Base-by-base conservation (phyloP, 2,113 vertebrate genomes). In the Toxostoma redivivum region DNA sequence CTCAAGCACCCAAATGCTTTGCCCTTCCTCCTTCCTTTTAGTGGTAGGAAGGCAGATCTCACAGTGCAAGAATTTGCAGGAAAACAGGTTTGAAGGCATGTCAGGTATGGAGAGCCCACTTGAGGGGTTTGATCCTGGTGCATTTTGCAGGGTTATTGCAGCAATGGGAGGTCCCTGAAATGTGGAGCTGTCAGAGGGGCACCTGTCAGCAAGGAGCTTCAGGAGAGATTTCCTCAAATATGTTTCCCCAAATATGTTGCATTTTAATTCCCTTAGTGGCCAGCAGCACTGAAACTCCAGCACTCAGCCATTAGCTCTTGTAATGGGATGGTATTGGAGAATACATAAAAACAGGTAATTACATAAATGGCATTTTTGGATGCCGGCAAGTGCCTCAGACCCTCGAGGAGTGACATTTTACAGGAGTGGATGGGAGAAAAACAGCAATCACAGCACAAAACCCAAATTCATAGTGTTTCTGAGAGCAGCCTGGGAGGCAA, bases 371-470 rank as follows among this genome's bases (percentile, higher is more conserved):
- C 62, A 24, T 64, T 65, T 92, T 77, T 76, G 74, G 90, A 77
- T 91, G 78, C 45, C 5, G 8, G 54, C 2, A 8, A 67, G 30
- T 45, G 25, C 82, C 83, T 94, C 53, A 28, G 81, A 54, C 20
- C 35, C 72, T 67, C 51, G 48, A 93, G 94, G 88, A 95, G 81
- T 45, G 85, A 70, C 38, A 5, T 95, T 82, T 96, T 79, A 51
- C 71, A 74, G 78, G n/a, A 33, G 54, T 28, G 31, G 61, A 57
- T n/a, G 62, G 73, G 81, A 56, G 51, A 30, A 95, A 95, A 94
- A 31, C 60, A 72, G 66, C 16, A 14, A 74, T 31, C 4, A 3
- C 70, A 86, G 81, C 65, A 47, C 33, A 86, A 76, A 85, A 3
- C 72, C 73, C 72, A 50, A 58, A 91, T 65, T 77, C 76, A 18